These are phyloP conservation scores for Hafferia zeledoni DNA, from an alignment of 2,797 vertebrate genomes.

Conservation along the genomic window DNA sequence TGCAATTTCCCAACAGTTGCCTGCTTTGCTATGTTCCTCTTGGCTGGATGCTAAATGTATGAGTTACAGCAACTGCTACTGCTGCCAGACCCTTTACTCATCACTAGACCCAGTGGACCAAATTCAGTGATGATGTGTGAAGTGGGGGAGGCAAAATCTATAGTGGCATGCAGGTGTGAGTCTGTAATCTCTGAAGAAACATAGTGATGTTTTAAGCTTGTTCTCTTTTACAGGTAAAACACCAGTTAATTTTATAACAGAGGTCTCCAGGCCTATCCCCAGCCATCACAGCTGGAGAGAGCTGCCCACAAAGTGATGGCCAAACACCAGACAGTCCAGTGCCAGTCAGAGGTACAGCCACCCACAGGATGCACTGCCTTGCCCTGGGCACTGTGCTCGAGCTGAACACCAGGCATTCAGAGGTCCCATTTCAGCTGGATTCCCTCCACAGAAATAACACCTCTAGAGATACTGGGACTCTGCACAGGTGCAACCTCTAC, in stretches of 20 bases:
- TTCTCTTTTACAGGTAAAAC: not conserved
- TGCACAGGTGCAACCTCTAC: not conserved
- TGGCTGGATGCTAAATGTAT: not conserved
- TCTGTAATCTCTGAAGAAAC: not conserved
- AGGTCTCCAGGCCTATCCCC: not conserved
- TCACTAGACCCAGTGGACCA: not conserved
- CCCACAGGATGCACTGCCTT: not conserved
- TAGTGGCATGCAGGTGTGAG: not conserved
- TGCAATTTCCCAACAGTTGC: not conserved
- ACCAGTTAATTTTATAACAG: not conserved
- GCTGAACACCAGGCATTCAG: not conserved
- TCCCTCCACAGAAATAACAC: not conserved
- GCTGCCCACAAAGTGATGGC: not conserved
- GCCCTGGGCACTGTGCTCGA: not conserved
- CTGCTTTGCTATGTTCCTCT: not conserved
- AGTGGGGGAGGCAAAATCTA: not conserved
- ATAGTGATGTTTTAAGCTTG: not conserved
- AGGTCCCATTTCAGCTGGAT: not conserved
- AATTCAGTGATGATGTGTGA: not conserved
- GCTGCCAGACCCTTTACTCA: not conserved
- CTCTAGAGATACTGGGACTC: not conserved
- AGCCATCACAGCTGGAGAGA: not conserved
- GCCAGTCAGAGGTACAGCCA: not conserved
- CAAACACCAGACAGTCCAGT: rapidly evolving
- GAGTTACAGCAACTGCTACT: not conserved